Base-by-base conservation (phyloP, 2,797 vertebrate species). In the Sebastolobus altivelis region DNA sequence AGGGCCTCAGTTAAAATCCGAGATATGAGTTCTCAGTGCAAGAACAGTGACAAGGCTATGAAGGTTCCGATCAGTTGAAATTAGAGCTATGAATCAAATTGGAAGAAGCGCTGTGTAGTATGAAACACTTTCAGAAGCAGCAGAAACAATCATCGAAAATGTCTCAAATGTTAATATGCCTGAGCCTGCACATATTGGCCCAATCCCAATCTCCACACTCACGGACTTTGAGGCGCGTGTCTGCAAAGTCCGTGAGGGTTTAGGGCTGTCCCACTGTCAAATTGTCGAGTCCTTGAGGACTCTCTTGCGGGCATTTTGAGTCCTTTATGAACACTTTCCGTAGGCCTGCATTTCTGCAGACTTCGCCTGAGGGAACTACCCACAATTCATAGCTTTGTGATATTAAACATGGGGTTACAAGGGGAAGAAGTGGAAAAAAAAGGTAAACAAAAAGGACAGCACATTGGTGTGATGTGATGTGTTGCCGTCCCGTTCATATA, bases 1-100 rank as follows among this genome's bases (percentile, higher is more conserved):
- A 79, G 68, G 87, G 77, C 73, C 65, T 78, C 81, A 65, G 77
- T 83, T 83, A 75, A 88, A 70, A 81, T 56, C 70, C 55, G 46
- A 25, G 12, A 56, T 8, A 16, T 37, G 20, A 77, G 56, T 58
- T 74, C 77, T 75, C 60, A 9, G 55, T 52, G n/a, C 58, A 54
- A 76, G 61, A 59, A 61, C 65, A 75, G 77, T 72, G 61, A 71
- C 18, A 68, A 75, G 84, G 78, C 82, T 82, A 49, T 83, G 68
- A 84, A 61, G 82, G 80, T 63, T 82, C 43, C n/a, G 8, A 35
- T 68, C 56, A 65, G 46, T 8, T 69, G 9, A 65, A 73, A 67
- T 20, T 22, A 27, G 73, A 80, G 20, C 2, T 4, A 12, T 6
- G 1, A 71, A 14, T 52, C 29, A 38, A 38, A 60, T 58, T 65